Percentiles rank a stretch among this genome's conserved stretches.
These are phyloP conservation scores for Enteromius treurensis DNA, from an alignment of 2,797 vertebrate species.

Conservation along the genomic window DNA sequence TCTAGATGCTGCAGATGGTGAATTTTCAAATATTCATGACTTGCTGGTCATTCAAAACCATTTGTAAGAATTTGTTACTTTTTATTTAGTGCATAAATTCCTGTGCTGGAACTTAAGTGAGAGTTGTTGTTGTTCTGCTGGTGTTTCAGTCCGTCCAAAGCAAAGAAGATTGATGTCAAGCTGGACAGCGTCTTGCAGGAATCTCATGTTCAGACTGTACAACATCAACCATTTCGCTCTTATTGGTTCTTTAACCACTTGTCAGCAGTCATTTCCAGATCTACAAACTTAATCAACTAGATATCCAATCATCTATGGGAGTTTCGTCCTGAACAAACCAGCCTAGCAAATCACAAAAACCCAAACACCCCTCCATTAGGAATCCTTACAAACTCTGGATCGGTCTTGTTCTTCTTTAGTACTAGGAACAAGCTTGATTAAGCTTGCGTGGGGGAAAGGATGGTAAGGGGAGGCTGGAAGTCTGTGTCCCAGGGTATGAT, in stretches of 20 bases:
- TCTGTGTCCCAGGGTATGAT: conserved; percentile 67
- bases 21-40: no score
- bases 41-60: not conserved
- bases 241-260: not conserved
- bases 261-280: not conserved
- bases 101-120: not conserved
- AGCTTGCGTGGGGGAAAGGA: conserved; percentile 47
- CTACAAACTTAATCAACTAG: not conserved
- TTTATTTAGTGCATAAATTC: not conserved
- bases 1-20: no score
- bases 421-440: not conserved
- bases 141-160: not conserved
- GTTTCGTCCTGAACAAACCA: not conserved
- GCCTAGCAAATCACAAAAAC: not conserved
- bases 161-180: not conserved
- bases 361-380: not conserved
- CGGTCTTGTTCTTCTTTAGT: not conserved
- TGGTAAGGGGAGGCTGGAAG: conserved; percentile 64
- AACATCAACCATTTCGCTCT: not conserved
- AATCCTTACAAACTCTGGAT: not conserved
- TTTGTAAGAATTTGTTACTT: not conserved
- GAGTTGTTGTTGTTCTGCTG: not conserved
- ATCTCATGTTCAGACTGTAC: not conserved
- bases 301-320: not conserved
- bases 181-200: no score